phyloP scores from a whole-genome alignment of 2,797 vertebrate species.

The Hemitrygon akajei region DNA sequence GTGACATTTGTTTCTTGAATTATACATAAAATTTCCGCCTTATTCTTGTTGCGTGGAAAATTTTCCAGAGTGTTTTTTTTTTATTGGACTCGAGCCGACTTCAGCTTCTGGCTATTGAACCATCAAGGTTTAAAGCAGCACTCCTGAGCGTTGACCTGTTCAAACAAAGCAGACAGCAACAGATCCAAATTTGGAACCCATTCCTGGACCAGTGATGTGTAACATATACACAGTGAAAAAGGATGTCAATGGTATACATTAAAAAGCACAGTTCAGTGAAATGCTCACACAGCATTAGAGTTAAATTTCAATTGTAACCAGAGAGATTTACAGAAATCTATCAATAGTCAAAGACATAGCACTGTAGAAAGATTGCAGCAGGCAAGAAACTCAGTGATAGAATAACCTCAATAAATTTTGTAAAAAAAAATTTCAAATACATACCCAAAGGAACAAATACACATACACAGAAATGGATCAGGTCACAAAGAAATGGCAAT shows the following conservation, averaged over 20 bases:
- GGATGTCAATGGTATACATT: background rate
- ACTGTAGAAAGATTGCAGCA: background rate
- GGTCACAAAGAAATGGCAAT: background rate
- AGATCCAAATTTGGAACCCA: conserved; percentile 29
- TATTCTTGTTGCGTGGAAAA: background rate
- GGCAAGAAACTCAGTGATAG: background rate
- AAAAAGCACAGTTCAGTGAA: background rate
- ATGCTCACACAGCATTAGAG: background rate
- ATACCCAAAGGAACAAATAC: background rate
- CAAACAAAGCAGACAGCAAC: conserved; percentile 16
- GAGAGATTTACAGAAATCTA: background rate
- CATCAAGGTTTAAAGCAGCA: conserved; percentile 6
- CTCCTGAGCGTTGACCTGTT: conserved; percentile 27
- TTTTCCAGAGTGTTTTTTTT: conserved; percentile 8
- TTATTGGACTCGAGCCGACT: background rate
- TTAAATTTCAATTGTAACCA: conserved; percentile 17
- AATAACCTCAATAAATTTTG: background rate
- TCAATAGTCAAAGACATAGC: background rate
- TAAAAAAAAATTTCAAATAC: background rate
- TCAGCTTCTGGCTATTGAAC: conserved; percentile 24
- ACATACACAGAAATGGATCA: background rate
- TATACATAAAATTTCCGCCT: background rate
- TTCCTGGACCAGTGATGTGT: background rate
- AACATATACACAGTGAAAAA: conserved; percentile 10
- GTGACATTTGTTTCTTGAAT: background rate